Base-by-base conservation (phyloP, 2,888 invertebrate genomes). In the Netelia inedita region DNA sequence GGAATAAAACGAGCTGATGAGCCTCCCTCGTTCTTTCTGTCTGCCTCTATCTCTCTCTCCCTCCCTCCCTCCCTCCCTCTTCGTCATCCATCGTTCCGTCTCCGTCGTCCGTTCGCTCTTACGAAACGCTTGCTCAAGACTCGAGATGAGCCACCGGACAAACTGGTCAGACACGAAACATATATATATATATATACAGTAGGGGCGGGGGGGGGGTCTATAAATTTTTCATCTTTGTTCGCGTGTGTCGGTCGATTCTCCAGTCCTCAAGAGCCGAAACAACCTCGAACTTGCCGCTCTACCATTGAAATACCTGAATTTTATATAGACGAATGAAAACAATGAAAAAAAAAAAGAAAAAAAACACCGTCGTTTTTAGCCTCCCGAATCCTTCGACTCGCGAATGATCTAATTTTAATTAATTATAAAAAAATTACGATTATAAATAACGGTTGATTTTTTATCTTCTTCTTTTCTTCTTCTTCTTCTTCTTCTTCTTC, bases 1-100 rank as follows among this genome's bases (percentile, higher is more conserved):
- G 75, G 76, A 79, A 85, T 81, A 50, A 69, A 80, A 57, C 16
- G 68, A 79, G 21, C 28, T 63, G 75, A 68, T 78, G 68, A 69
- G 21, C 23, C 11, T 63, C 78, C 66, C 69, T 78, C 59, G 83
- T 74, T 78, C 85, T 72, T 59, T 43, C 65, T 50, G 21, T 65
- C 61, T 46, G 61, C 10, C 41, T 16, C 41, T 21, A 28, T 28
- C 28, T 53, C 41, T 41, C 73, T 43, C 28, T 35, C 46, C n/a
- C 59, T 57, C 41, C 19, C 57, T 46, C 46, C 11, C 41, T 57
- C n/a, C n/a, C 63, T 23, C 65, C 6, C 71, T 19, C 68, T n/a
- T n/a, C 9, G 74, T 74, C 72, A 69, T 28, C 61, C 41, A 21
- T 59, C 76, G 74, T 82, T 41, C 23, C 61, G n/a, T 46, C 23